Conservation (phyloP, 2,888 invertebrate genomes). For the Ctena decussata region DNA sequence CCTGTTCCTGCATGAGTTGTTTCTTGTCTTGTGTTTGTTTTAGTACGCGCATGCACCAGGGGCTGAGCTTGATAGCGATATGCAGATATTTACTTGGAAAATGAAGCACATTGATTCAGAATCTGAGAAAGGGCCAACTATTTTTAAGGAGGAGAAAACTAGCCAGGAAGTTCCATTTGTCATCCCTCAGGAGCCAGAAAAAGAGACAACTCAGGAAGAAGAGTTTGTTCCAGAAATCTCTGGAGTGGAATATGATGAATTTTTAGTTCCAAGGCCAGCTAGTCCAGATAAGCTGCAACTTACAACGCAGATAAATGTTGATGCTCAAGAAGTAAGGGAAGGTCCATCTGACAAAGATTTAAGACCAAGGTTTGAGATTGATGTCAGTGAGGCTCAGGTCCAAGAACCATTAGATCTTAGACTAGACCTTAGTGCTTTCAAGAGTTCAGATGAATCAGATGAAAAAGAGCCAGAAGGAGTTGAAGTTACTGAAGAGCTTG, state of each 20-base stretch:
- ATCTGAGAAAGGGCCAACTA: slow-evolving; percentile 54
- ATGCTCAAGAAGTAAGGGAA: slow-evolving; percentile 33
- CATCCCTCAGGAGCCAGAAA: slow-evolving; percentile 18
- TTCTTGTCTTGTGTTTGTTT: slow-evolving; percentile 58
- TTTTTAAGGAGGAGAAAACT: slow-evolving; percentile 67
- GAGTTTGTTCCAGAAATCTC: slow-evolving; percentile 57
- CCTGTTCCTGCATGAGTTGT: slow-evolving; percentile 30
- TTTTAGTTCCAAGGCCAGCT: slow-evolving; percentile 14
- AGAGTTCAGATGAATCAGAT: slow-evolving; percentile 8
- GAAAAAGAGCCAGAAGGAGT: slow-evolving; percentile 4
- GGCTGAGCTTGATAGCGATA: slow-evolving; percentile 62
- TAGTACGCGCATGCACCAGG: slow-evolving; percentile 67
- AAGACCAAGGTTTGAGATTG: slow-evolving; percentile 16
- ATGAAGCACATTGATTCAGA: slow-evolving; percentile 55
- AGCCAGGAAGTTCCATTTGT: slow-evolving; percentile 42
- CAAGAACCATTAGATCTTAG: not conserved
- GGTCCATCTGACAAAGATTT: not conserved
- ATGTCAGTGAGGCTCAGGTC: slow-evolving; percentile 34
- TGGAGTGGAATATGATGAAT: slow-evolving; percentile 55
- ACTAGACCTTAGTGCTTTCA: slow-evolving; percentile 3
- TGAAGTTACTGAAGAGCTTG: slow-evolving; percentile 25
- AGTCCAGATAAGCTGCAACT: slow-evolving; percentile 6
- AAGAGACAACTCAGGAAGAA: slow-evolving; percentile 17
- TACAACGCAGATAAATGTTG: slow-evolving; percentile 17
- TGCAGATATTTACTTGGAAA: slow-evolving; percentile 68